These are phyloP conservation scores for Stenolophus ochropezus DNA, from an alignment of 2,888 invertebrate species.

Conservation along the genomic window DNA sequence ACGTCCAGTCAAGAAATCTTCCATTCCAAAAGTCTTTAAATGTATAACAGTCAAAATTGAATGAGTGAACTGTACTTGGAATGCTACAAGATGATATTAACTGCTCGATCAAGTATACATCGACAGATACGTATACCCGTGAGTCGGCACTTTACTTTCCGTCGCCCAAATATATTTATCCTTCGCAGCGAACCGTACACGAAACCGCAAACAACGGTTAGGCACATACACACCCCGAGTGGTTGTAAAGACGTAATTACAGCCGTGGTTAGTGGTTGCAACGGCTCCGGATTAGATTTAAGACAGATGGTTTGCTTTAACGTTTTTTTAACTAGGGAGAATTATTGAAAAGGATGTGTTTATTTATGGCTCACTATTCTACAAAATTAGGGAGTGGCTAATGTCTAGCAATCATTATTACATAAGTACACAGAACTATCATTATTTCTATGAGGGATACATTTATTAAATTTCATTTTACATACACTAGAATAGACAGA, in stretches of 20 bases:
- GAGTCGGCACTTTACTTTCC: background rate
- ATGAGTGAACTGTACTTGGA: background rate
- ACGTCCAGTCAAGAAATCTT: background rate
- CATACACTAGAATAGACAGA: too few relatives aligned
- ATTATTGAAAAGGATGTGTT: too few relatives aligned
- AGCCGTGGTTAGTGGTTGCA: constrained; percentile 38
- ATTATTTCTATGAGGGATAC: too few relatives aligned
- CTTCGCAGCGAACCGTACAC: background rate
- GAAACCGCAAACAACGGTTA: background rate
- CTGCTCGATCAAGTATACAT: constrained; percentile 1
- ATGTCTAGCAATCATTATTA: too few relatives aligned
- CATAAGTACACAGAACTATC: too few relatives aligned
- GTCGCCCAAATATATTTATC: background rate
- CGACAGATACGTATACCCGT: constrained; percentile 21
- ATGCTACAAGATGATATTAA: constrained; percentile 18
- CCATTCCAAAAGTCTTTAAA: too few relatives aligned
- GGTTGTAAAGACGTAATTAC: constrained; percentile 19
- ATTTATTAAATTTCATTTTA: too few relatives aligned
- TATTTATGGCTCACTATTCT: too few relatives aligned
- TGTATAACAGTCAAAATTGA: background rate
- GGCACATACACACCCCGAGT: background rate
- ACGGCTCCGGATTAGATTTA: background rate
- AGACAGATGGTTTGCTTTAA: background rate
- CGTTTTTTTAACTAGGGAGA: too few relatives aligned
- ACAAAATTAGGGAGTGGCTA: too few relatives aligned